Base-by-base conservation (phyloP, 2,888 invertebrate species). In the Augiades crinisus region DNA sequence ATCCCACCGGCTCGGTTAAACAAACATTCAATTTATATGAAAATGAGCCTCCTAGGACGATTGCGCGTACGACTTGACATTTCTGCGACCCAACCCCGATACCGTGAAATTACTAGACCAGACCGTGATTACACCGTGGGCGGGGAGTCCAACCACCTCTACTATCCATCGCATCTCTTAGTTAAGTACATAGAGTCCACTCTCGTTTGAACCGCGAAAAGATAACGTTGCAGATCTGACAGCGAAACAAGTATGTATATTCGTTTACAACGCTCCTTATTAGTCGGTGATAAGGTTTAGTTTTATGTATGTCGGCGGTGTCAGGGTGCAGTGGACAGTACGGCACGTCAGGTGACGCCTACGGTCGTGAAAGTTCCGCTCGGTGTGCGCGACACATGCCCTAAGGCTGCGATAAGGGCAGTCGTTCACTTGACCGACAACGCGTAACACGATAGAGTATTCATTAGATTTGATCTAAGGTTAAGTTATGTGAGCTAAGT, bases 61-160 rank as follows among this genome's bases (percentile, higher is more conserved):
- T 22, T 16, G 22, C 22, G 31, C 14, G 22, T 22, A 40, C 38
- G 16, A 33, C 33, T 33, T 49, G 47, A 49, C 47, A 49, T 40
- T 47, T 47, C 21, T 33, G 47, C 31, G 33, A 49, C 33, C 40
- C 24, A 22, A 24, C 47, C 22, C 16, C 12, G 37, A 31, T 27
- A 38, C 7, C 49, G 47, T 51, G 54, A 40, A 55, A 55, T 59
- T 40, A 45, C 52, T 56, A 37, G 53, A 13, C 22, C 47, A 53
- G 46, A 53, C 54, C 33, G 43, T 61, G 51, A 44, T 53, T 37
- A 37, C 43, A 22, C 22, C 33, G 17, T 56, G 57, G 54, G 24
- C 47, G 40, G 24, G 5, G 7, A 14, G n/a, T n/a, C 30, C n/a
- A 19, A n/a, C 10, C 14, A 5, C 4, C 10, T 19, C 17, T 17